Evolutionary conservation across 2,113 vertebrate species (phyloP), one percentile per base, ranked within the genome.

Genomic region (Cisticola juncidis): DNA sequence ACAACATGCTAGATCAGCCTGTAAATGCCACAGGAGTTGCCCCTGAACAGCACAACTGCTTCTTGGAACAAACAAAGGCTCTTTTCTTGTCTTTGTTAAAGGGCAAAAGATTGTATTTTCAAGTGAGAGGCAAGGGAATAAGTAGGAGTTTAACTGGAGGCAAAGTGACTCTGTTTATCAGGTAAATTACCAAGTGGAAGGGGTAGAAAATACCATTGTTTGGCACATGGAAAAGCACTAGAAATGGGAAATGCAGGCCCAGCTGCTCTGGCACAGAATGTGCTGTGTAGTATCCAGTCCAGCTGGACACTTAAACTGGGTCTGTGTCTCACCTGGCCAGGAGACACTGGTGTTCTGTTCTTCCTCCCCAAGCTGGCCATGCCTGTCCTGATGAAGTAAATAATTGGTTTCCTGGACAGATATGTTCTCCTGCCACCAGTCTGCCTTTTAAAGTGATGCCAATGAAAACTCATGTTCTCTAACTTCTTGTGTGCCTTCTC

Each of bases 51-150:
- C 44, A 60, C 61, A 71, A 45, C 42, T 33, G 45, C 64, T 93
- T 73, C 76, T 95, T 86, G 72, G 56, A 94, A 40, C 80, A 47
- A 73, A 77, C 40, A 88, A 84, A 96, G 69, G 56, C 47, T 86
- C 82, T 90, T 94, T 88, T 84, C 74, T 90, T 94, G 74, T 40
- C 73, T 79, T 84, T 92, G 33, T 86, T 81, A 48, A n/a, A 80
- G 66, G 62, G 40, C 23, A 88, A 64, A 88, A 78, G 3, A 28
- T 47, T 33, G 26, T 64, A 26, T 83, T 90, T 90, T 83, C 7
- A 2, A 84, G 31, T 48, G 53, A 69, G 35, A 90, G 36, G 47
- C 56, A 40, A 82, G 45, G 61, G 58, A 93, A 26, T 78, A 64
- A 82, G 66, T 35, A 74, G 80, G 42, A 77, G 62, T 71, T 76